Conservation (phyloP, 2,888 invertebrate genomes). For the Pandemis cinnamomeana region DNA sequence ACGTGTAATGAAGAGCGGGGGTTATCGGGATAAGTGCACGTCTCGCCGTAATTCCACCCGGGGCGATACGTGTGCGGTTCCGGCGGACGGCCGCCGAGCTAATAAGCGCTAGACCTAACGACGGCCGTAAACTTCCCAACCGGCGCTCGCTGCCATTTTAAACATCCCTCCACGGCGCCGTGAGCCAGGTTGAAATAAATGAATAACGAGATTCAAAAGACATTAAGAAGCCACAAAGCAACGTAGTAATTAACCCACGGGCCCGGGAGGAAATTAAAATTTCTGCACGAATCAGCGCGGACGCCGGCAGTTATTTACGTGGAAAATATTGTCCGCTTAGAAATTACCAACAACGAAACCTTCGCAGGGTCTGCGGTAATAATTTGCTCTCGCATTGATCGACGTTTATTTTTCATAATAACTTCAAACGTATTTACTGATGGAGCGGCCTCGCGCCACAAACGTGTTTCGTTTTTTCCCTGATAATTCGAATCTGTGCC, state of each 20-base stretch:
- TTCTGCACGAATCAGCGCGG: constrained; percentile 40
- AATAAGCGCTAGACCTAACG: background rate
- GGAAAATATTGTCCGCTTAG: constrained; percentile 21
- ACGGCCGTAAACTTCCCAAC: background rate
- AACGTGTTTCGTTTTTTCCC: no score
- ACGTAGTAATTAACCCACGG: constrained; percentile 1
- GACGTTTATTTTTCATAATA: background rate
- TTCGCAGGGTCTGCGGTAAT: background rate
- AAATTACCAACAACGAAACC: background rate
- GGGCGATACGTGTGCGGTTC: background rate
- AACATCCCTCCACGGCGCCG: background rate
- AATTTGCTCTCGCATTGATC: background rate
- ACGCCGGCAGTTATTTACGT: constrained; percentile 1
- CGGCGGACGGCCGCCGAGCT: background rate
- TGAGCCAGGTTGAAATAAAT: background rate
- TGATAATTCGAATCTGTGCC: no score
- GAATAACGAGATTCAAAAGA: constrained; percentile 3
- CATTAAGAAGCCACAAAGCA: constrained; percentile 6
- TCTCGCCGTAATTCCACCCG: background rate
- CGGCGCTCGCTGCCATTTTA: background rate
- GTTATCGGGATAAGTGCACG: background rate
- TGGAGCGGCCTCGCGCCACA: no score
- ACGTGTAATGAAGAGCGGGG: constrained; percentile 4
- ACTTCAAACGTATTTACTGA: no score
- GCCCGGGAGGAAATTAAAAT: constrained; percentile 43